These are phyloP conservation scores for Eristalis tenax DNA, from an alignment of 2,888 invertebrate species.

Conservation along the genomic window DNA sequence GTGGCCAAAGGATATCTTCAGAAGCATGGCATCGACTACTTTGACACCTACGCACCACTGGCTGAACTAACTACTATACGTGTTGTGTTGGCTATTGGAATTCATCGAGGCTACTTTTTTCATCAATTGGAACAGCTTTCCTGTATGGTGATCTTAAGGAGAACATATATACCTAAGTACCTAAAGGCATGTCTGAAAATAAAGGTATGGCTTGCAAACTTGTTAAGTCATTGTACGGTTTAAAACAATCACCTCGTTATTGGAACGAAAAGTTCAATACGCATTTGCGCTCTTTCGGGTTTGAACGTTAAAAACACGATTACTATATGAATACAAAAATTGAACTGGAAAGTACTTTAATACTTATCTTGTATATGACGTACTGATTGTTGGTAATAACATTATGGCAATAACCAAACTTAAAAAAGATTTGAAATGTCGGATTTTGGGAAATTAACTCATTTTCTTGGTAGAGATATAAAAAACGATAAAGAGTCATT, in stretches of 20 bases:
- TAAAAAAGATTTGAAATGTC: conserved; percentile 62
- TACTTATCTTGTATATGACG: conserved; percentile 70
- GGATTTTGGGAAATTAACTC: conserved; percentile 38
- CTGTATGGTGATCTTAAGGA: conserved; percentile 54
- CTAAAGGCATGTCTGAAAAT: conserved; percentile 56
- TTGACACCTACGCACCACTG: conserved; percentile 38
- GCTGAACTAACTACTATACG: conserved; percentile 57
- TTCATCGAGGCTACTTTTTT: conserved; percentile 44
- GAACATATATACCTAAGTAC: conserved; percentile 65
- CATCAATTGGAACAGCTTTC: conserved; percentile 20
- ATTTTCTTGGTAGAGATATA: too few species aligned
- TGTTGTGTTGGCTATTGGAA: conserved; percentile 37
- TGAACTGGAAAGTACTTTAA: conserved; percentile 54
- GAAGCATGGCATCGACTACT: conserved; percentile 52
- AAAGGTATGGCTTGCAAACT: conserved; percentile 25
- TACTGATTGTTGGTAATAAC: conserved; percentile 70
- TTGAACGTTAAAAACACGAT: conserved; percentile 43
- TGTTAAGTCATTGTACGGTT: conserved; percentile 72
- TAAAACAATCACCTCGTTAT: conserved; percentile 73
- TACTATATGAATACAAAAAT: conserved; percentile 50
- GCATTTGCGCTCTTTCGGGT: conserved; percentile 62
- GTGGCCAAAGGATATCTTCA: conserved; percentile 62
- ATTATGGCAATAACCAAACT: neutral
- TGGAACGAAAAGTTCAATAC: conserved; percentile 46
- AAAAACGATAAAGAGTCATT: too few species aligned